These are phyloP conservation scores for Cetoscarus ocellatus DNA, from an alignment of 2,797 vertebrate genomes.

Conservation along the genomic window DNA sequence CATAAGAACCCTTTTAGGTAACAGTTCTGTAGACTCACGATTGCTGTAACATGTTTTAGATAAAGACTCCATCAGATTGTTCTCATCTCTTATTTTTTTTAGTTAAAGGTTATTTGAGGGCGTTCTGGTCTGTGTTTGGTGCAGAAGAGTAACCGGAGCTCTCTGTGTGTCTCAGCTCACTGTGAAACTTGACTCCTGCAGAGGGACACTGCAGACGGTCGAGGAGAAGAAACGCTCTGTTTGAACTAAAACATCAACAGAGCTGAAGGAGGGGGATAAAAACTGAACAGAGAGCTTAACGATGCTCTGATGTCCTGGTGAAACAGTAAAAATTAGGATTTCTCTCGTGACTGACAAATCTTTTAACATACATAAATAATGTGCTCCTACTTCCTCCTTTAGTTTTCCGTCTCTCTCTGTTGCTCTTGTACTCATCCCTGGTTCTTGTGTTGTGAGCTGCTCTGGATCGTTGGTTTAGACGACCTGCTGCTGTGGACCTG, in stretches of 20 bases:
- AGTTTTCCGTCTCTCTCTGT: too few relatives aligned
- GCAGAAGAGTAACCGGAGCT: conserved; percentile 49
- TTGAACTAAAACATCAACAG: conserved; percentile 24
- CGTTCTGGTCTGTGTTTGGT: neutral
- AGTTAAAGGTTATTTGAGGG: conserved; percentile 7
- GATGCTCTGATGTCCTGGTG: neutral
- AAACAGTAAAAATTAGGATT: too few relatives aligned
- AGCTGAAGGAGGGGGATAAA: neutral
- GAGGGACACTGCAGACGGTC: conserved; percentile 25
- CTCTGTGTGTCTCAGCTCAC: conserved; percentile 13
- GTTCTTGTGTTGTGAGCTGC: too few relatives aligned
- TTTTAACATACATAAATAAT: too few relatives aligned
- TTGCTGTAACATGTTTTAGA: neutral
- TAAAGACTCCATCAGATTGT: neutral
- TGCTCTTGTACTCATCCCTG: too few relatives aligned
- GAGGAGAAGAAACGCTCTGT: conserved; percentile 34
- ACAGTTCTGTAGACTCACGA: neutral
- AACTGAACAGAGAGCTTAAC: too few relatives aligned
- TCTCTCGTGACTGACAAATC: too few relatives aligned
- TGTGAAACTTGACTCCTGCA: conserved; percentile 57
- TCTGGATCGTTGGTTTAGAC: too few relatives aligned
- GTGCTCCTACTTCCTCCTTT: too few relatives aligned
- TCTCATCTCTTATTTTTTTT: accelerated
- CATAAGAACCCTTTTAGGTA: neutral
- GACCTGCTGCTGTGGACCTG: too few relatives aligned